Evolutionary conservation across 2,113 vertebrate species (phyloP).

Genomic region (Maccullochella peelii): DNA sequence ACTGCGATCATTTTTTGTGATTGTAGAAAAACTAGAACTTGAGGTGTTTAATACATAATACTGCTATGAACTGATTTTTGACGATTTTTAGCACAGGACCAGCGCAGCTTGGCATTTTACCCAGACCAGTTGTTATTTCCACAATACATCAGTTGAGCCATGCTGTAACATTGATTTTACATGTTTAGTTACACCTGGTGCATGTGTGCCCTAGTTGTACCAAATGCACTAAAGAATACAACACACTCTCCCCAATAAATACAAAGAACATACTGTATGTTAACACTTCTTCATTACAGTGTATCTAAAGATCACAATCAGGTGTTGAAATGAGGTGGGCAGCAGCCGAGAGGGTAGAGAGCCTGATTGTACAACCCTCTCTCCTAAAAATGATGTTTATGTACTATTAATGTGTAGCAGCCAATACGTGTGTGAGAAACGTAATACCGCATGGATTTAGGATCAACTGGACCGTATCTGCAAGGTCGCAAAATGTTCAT

Average conservation of each 20-base stretch:
- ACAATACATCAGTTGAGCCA: background rate
- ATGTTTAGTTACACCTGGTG: background rate
- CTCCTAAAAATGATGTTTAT: too few relatives aligned
- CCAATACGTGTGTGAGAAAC: too few relatives aligned
- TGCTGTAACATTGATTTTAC: constrained; percentile 18
- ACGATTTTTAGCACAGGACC: constrained; percentile 4
- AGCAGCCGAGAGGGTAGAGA: background rate
- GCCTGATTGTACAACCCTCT: background rate
- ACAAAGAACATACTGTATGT: background rate
- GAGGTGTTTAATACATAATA: constrained; percentile 5
- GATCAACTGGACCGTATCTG: too few relatives aligned
- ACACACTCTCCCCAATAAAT: background rate
- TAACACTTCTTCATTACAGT: background rate
- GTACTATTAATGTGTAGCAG: too few relatives aligned
- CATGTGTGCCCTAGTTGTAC: background rate
- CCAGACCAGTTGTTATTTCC: constrained; percentile 11
- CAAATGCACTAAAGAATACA: background rate
- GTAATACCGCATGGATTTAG: too few relatives aligned
- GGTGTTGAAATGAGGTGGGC: background rate
- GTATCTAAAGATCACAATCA: background rate
- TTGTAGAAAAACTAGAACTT: background rate
- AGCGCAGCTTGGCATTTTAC: constrained; percentile 24
- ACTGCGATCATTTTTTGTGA: background rate
- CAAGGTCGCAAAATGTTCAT: too few relatives aligned
- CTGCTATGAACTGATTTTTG: background rate